Evolutionary conservation across 2,113 vertebrate species (phyloP).

Genomic region (Dendrocopos noguchii): DNA sequence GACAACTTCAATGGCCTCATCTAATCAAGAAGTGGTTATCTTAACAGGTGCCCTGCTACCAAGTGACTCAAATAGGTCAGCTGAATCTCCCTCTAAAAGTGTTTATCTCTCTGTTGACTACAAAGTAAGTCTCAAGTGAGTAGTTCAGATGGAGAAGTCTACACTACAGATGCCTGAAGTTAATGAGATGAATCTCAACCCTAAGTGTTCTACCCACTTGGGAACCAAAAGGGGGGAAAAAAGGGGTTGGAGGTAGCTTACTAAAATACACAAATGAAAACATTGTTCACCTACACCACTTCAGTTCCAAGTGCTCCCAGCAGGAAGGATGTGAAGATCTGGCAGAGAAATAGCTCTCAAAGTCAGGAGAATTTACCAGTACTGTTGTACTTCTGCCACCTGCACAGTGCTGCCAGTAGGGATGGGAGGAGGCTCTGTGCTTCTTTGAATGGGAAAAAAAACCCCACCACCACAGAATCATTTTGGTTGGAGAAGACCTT

Average conservation of each 20-base stretch:
- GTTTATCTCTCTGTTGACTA: neutral
- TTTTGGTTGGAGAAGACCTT: no score
- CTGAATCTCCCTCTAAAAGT: neutral
- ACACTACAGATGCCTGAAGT: neutral
- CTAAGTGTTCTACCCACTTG: neutral
- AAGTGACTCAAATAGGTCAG: conserved; percentile 1
- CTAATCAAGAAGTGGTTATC: neutral
- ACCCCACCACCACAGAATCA: no score
- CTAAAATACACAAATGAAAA: neutral
- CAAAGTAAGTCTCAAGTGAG: neutral
- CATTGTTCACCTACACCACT: neutral
- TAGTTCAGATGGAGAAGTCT: neutral
- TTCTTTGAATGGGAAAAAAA: no score
- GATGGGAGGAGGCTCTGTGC: neutral
- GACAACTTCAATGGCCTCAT: neutral
- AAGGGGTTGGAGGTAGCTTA: neutral
- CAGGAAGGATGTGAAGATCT: neutral
- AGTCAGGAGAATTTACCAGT: neutral
- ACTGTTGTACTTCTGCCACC: neutral
- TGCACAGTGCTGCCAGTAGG: neutral
- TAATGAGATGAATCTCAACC: conserved; percentile 10
- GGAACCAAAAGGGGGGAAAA: neutral
- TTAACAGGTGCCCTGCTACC: neutral
- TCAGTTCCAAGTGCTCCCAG: neutral
- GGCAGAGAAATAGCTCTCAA: neutral